Conservation (phyloP, 1,140 invertebrate genomes). For the Dinothrombium tinctorium region DNA sequence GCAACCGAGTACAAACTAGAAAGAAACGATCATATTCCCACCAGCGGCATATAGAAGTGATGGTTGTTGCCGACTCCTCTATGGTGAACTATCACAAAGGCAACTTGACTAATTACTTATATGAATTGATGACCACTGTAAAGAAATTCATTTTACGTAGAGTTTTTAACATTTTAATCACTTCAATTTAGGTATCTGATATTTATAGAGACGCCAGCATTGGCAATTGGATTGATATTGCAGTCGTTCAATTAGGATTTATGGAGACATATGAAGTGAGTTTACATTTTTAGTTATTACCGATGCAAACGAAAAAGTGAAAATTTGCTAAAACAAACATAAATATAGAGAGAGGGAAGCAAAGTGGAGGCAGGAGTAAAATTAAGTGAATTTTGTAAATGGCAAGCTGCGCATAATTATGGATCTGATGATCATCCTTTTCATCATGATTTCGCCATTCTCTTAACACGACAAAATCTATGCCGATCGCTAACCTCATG, state of each 20-base stretch:
- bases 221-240: slow-evolving; percentile 50
- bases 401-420: slow-evolving; percentile 34
- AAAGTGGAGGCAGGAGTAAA: no score
- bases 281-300: neutral
- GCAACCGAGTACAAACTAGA: slow-evolving; percentile 4
- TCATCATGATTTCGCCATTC: slow-evolving; percentile 43
- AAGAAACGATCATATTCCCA: slow-evolving; percentile 21
- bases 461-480: slow-evolving; percentile 42
- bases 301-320: neutral
- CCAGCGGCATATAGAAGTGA: slow-evolving; percentile 47
- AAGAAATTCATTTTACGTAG: slow-evolving; percentile 13
- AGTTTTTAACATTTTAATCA: slow-evolving; percentile 1
- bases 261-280: slow-evolving; percentile 15
- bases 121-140: slow-evolving; percentile 56
- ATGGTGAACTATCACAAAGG: slow-evolving; percentile 46
- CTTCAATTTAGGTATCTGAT: slow-evolving; percentile 32
- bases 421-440: slow-evolving; percentile 23
- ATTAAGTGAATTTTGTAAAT: slow-evolving; percentile 42
- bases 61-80: slow-evolving; percentile 49
- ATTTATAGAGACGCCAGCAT: slow-evolving; percentile 56
- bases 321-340: neutral
- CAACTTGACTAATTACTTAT: slow-evolving; percentile 38
- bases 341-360: neutral
- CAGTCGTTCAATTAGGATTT: slow-evolving; percentile 40
- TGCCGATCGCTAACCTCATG: slow-evolving; percentile 43